Percentiles rank a stretch among this genome's conserved stretches.
Conservation (phyloP, 1,140 invertebrate genomes). For the Callitettix versicolor region DNA sequence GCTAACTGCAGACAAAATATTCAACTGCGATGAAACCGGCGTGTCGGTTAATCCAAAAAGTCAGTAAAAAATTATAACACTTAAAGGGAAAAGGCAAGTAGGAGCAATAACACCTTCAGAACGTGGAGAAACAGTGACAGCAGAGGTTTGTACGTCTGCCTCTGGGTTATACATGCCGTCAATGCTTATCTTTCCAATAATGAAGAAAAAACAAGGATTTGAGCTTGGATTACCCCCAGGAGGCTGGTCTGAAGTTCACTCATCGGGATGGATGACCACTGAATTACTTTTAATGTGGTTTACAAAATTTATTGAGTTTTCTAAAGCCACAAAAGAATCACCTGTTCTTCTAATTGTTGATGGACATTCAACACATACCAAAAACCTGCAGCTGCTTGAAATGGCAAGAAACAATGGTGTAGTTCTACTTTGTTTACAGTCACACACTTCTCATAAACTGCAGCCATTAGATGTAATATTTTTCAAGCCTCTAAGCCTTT, state of each 20-base stretch:
- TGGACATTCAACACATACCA: conserved; percentile 28
- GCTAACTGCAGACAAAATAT: neutral
- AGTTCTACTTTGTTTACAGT: conserved; percentile 26
- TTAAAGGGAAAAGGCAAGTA: conserved; percentile 30
- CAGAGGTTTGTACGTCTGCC: conserved; percentile 30
- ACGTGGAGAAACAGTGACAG: conserved; percentile 28
- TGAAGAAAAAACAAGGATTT: conserved; percentile 23
- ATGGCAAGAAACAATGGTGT: conserved; percentile 24
- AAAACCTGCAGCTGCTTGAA: conserved; percentile 30
- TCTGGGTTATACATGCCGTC: conserved; percentile 34
- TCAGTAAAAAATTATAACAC: conserved; percentile 22
- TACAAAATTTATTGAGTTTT: neutral
- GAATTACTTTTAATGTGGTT: conserved; percentile 20
- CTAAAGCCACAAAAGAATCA: conserved; percentile 22
- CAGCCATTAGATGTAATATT: conserved; percentile 30
- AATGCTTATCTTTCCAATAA: conserved; percentile 34
- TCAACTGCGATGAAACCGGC: conserved; percentile 24
- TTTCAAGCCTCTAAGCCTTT: conserved; percentile 23
- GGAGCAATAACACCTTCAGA: conserved; percentile 27
- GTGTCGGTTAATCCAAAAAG: conserved; percentile 25
- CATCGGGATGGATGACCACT: conserved; percentile 32
- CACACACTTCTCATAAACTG: conserved; percentile 26
- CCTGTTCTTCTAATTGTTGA: conserved; percentile 32
- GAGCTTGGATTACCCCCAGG: conserved; percentile 22
- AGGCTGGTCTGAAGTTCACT: conserved; percentile 25